Percentiles rank a stretch among this genome's conserved stretches.
Conservation (phyloP, 2,113 vertebrate genomes). For the Eolophus roseicapilla region DNA sequence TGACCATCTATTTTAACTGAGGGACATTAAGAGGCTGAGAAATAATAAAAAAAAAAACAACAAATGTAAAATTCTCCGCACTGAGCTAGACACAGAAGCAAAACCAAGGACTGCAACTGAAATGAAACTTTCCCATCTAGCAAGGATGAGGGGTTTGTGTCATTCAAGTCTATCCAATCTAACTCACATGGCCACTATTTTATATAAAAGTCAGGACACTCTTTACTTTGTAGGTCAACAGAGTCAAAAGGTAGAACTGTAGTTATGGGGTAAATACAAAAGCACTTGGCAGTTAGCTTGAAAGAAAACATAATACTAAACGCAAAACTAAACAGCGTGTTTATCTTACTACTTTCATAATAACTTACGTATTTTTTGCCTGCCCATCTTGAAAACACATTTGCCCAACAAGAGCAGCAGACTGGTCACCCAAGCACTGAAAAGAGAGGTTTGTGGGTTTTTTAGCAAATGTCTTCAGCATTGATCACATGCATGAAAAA, state of each 20-base stretch:
- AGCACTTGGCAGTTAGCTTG: background rate
- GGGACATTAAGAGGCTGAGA: background rate
- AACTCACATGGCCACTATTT: background rate
- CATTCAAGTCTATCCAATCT: background rate
- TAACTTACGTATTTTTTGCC: slow-evolving; percentile 95
- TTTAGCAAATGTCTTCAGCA: background rate
- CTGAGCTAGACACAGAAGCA: background rate
- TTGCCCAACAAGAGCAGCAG: slow-evolving; percentile 95
- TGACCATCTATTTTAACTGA: background rate
- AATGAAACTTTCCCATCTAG: background rate
- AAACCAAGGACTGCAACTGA: background rate
- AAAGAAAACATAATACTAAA: background rate
- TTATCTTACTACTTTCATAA: background rate
- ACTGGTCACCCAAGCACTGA: slow-evolving; percentile 99
- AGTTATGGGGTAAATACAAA: background rate
- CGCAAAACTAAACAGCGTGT: background rate
- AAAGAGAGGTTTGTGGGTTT: background rate
- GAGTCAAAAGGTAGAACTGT: background rate
- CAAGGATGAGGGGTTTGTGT: background rate
- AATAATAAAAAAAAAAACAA: background rate
- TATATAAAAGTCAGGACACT: background rate
- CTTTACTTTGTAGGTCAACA: background rate
- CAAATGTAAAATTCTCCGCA: background rate
- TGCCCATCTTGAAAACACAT: slow-evolving; percentile 94
- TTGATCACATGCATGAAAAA: background rate